Conservation (phyloP, 2,888 invertebrate species). For the Caenorhabditis sp. region DNA sequence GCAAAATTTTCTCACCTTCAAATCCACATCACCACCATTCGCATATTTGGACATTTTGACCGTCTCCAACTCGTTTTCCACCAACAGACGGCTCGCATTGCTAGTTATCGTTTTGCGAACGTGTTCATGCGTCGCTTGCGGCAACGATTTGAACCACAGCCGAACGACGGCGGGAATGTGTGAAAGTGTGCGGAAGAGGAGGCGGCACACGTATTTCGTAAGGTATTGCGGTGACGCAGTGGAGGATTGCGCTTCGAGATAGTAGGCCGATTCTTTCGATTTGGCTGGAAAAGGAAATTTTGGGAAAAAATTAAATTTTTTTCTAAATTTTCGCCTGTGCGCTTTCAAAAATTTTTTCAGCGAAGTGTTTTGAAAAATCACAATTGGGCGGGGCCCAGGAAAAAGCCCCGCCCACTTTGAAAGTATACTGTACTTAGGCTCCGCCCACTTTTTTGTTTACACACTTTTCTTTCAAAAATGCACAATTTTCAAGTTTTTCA, state of each 20-base stretch:
- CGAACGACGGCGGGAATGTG: slow-evolving; percentile 72
- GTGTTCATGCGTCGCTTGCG: slow-evolving; percentile 69
- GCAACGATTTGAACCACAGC: slow-evolving; percentile 72
- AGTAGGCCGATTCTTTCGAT: slow-evolving; percentile 19
- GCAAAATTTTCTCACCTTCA: too few relatives aligned
- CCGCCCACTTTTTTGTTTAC: neutral
- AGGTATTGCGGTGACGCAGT: slow-evolving; percentile 8
- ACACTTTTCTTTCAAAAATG: neutral
- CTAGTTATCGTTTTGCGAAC: slow-evolving; percentile 15
- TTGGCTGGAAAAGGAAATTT: slow-evolving; percentile 19
- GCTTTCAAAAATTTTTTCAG: too few relatives aligned
- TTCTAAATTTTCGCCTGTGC: too few relatives aligned
- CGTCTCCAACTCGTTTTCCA: slow-evolving; percentile 70
- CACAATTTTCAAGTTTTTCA: too few relatives aligned
- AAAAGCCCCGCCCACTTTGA: neutral
- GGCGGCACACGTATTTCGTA: slow-evolving; percentile 18
- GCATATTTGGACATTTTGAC: slow-evolving; percentile 52
- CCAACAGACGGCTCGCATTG: slow-evolving; percentile 30
- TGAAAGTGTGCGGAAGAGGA: slow-evolving; percentile 63
- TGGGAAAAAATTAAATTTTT: too few relatives aligned
- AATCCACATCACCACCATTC: neutral
- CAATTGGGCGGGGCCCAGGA: too few relatives aligned
- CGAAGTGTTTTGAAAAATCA: too few relatives aligned
- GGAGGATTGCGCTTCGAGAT: too few relatives aligned
- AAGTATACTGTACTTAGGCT: neutral